phyloP scores from a whole-genome alignment of 2,888 invertebrate genomes.

The Megalurothrips usitatus region DNA sequence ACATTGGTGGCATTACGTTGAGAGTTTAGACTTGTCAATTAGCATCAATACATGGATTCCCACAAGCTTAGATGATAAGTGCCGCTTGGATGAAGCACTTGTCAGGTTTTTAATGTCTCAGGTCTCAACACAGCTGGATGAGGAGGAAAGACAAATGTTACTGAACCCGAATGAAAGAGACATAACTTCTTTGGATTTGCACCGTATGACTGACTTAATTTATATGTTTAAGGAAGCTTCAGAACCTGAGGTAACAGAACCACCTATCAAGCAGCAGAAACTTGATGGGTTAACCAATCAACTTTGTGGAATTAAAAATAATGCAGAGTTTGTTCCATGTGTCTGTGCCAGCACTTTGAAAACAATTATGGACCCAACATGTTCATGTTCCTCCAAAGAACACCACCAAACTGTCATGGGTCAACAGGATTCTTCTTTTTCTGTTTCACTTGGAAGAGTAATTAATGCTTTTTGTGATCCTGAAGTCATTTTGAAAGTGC shows the following conservation, averaged over 20 bases:
- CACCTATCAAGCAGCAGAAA: neutral
- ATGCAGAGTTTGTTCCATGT: neutral
- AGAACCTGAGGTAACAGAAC: neutral
- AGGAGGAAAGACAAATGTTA: slow-evolving; percentile 49
- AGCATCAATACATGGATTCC: slow-evolving; percentile 75
- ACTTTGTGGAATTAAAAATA: neutral
- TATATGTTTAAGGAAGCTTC: neutral
- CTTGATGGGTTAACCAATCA: neutral
- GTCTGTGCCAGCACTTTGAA: neutral
- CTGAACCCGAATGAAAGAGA: slow-evolving; percentile 65
- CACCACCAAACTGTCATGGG: neutral
- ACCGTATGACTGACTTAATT: neutral
- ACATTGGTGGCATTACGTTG: slow-evolving; percentile 98
- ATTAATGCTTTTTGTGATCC: slow-evolving; percentile 63
- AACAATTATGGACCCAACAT: neutral
- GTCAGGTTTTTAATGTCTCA: slow-evolving; percentile 62
- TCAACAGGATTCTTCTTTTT: neutral
- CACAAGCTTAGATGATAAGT: slow-evolving; percentile 49
- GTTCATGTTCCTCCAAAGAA: neutral
- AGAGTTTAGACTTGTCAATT: slow-evolving; percentile 54
- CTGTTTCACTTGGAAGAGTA: slow-evolving; percentile 44
- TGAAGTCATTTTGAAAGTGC: slow-evolving; percentile 53
- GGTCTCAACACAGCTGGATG: slow-evolving; percentile 54
- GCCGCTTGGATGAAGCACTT: slow-evolving; percentile 59
- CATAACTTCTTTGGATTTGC: slow-evolving; percentile 31